Evolutionary conservation across 1,140 invertebrate species (phyloP), one percentile per base, ranked within the genome.

Genomic region (Pachypeltis micranthus): DNA sequence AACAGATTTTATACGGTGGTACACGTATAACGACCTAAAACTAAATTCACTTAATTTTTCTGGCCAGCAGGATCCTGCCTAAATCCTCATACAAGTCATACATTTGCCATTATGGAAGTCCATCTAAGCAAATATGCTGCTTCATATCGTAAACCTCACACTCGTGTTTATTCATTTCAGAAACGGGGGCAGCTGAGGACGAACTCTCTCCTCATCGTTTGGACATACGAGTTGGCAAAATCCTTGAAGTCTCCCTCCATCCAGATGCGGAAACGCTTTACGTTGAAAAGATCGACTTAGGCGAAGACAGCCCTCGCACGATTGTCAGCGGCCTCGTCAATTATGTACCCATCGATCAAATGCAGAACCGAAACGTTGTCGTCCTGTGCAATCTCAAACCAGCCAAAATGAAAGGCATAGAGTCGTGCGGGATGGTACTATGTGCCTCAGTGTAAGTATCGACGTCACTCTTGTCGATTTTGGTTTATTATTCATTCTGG

Each of bases 221-320:
- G 54, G 93, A 98, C 74, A 89, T 98, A 27, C 79, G 92, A 70
- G 84, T 98, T 31, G 96, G 96, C n/a, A 85, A 87, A 72, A 93
- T 98, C 67, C 77, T 96, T 0, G 83, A 91, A 69, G 89, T 93
- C 2, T 79, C 85, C n/a, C 91, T 80, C 70, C 96, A 99, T 80
- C 93, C 93, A 0, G 93, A 98, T 78, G 96, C 96, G 24, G 95
- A 98, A 76, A 80, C 85, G 47, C 78, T 98, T 0, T 98, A 98
- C 77, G 86, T 98, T 12, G 90, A 96, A 72, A 87, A 94, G 74
- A 93, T 98, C 71, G 88, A 92, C 76, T 70, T 91, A 59, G 88
- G 83, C 12, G 84, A 86, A 70, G 75, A 70, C 3, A 74, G 76
- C 51, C 72, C 77, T 2, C 71, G 85, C 51, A 87, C 84, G 26